A percentile compares a stretch with the other conserved stretches of the same genome.
Evolutionary conservation across 1,140 invertebrate species (phyloP).

Genomic region (Drosophila paulistorum): DNA sequence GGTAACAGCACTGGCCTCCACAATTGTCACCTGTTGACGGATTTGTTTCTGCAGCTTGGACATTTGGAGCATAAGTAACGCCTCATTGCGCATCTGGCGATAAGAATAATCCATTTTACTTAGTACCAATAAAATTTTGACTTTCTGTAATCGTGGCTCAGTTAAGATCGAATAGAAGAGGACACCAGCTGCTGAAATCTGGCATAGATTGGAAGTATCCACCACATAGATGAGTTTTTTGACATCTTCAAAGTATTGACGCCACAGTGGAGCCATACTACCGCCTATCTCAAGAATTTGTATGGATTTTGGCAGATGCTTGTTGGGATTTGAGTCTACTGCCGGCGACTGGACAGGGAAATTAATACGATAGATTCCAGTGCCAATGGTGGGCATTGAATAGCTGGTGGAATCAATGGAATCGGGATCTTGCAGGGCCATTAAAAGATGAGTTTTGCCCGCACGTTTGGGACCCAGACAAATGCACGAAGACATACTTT

Average conservation of each 20-base stretch:
- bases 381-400: slow-evolving; percentile 90
- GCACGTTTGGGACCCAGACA: slow-evolving; percentile 90
- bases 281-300: slow-evolving; percentile 88
- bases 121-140: slow-evolving; percentile 89
- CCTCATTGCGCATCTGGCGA: slow-evolving; percentile 92
- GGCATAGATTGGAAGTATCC: slow-evolving; percentile 91
- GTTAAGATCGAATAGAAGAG: slow-evolving; percentile 89
- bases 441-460: slow-evolving; percentile 91
- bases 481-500: slow-evolving; percentile 84
- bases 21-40: slow-evolving; percentile 86
- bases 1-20: slow-evolving; percentile 89
- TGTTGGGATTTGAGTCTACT: slow-evolving; percentile 74
- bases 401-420: slow-evolving; percentile 88
- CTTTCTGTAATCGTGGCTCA: slow-evolving; percentile 86
- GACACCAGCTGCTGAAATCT: slow-evolving; percentile 91
- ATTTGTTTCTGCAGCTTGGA: slow-evolving; percentile 87
- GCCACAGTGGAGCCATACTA: slow-evolving; percentile 91
- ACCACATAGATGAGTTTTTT: slow-evolving; percentile 90
- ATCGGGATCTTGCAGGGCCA: slow-evolving; percentile 87
- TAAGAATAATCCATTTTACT: slow-evolving; percentile 93
- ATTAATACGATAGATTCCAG: slow-evolving; percentile 88
- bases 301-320: slow-evolving; percentile 82
- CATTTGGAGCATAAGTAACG: slow-evolving; percentile 90
- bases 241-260: slow-evolving; percentile 86
- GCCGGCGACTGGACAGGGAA: slow-evolving; percentile 83